Conservation (phyloP, 2,888 invertebrate genomes). For the Campoletis raptor region DNA sequence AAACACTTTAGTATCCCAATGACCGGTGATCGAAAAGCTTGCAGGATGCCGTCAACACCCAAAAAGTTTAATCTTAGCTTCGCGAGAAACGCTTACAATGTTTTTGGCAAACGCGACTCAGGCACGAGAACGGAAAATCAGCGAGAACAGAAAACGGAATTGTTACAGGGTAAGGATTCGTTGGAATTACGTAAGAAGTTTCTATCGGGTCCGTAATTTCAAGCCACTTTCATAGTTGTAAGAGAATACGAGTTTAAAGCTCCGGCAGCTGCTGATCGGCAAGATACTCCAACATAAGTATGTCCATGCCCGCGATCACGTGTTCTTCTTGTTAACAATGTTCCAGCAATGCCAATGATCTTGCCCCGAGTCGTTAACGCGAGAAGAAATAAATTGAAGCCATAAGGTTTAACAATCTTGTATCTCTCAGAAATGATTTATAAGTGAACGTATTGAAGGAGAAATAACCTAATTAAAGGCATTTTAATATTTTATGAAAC, state of each 20-base stretch:
- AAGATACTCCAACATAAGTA: not conserved
- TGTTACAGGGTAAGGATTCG: conserved; percentile 83
- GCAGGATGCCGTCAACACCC: conserved; percentile 83
- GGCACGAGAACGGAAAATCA: conserved; percentile 79
- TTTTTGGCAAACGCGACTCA: conserved; percentile 81
- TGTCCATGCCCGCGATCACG: conserved; percentile 1
- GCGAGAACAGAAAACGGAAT: conserved; percentile 83
- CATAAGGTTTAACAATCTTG: not conserved
- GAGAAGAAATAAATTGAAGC: conserved; percentile 8
- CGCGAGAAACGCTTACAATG: conserved; percentile 84
- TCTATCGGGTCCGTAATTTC: not conserved
- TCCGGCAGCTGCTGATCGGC: not conserved
- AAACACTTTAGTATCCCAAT: not conserved
- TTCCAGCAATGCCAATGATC: not conserved
- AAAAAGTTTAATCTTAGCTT: conserved; percentile 84
- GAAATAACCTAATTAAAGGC: conserved; percentile 22
- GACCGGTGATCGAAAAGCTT: conserved; percentile 17
- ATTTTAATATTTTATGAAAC: conserved; percentile 23
- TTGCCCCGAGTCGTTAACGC: not conserved
- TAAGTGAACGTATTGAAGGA: conserved; percentile 36
- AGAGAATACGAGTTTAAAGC: conserved; percentile 8
- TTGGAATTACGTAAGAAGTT: not conserved
- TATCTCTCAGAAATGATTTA: conserved; percentile 1
- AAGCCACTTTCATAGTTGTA: not conserved
- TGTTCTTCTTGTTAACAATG: not conserved